A percentile compares a stretch with the other conserved stretches of the same genome.
Evolutionary conservation across 2,888 invertebrate species (phyloP).

Genomic region (Trachelus iudaicus): DNA sequence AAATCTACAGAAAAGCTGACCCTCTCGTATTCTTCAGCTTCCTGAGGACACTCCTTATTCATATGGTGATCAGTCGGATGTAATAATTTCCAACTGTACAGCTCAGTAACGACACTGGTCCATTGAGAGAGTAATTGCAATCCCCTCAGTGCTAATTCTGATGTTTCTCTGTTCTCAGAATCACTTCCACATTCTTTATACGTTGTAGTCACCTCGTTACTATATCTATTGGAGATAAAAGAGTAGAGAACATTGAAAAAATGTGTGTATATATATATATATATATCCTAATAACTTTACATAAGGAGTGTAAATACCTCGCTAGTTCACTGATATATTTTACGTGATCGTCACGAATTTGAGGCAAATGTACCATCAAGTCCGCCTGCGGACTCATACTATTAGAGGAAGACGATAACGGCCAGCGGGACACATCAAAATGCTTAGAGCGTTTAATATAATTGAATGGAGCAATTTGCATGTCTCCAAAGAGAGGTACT

Average conservation of each 20-base stretch:
- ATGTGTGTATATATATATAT: too few relatives aligned
- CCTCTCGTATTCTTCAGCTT: constrained; percentile 98
- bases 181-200: constrained; percentile 94
- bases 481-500: constrained; percentile 97
- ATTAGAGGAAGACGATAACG: constrained; percentile 82
- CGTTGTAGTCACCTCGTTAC: constrained; percentile 84
- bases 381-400: constrained; percentile 92
- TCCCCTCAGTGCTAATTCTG: constrained; percentile 91
- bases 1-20: constrained; percentile 65
- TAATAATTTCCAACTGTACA: constrained; percentile 97
- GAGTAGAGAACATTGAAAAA: background rate
- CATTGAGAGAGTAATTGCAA: constrained; percentile 94
- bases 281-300: background rate
- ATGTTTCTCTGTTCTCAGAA: constrained; percentile 89
- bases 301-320: constrained; percentile 59
- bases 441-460: constrained; percentile 95
- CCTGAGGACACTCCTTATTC: constrained; percentile 93
- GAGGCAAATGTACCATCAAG: constrained; percentile 93
- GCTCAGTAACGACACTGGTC: constrained; percentile 96
- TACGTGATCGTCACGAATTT: constrained; percentile 95
- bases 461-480: constrained; percentile 99
- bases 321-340: constrained; percentile 97
- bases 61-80: constrained; percentile 98
- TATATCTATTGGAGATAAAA: constrained; percentile 44
- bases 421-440: constrained; percentile 91